A percentile compares a stretch with the other conserved stretches of the same genome.
Evolutionary conservation across 2,797 vertebrate species (phyloP).

Genomic region (Chloroceryle amazona): DNA sequence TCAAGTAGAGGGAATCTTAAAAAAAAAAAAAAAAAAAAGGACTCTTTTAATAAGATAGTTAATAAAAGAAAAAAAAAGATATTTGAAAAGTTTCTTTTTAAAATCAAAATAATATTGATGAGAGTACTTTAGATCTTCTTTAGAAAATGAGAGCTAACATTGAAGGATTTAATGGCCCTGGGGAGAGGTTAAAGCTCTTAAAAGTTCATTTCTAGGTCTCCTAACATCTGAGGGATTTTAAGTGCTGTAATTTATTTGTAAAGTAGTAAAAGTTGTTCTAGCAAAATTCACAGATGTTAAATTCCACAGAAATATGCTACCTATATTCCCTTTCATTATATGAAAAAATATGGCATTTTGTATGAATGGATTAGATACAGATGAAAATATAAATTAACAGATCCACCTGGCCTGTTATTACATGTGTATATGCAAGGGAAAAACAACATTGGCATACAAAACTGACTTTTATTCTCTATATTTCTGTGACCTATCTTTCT

Average conservation of each 20-base stretch:
- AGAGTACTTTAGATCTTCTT: conserved; percentile 26
- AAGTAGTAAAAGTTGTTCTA: conserved; percentile 20
- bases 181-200: conserved; percentile 44
- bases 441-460: neutral
- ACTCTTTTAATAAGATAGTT: neutral
- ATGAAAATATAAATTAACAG: conserved; percentile 15
- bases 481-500: conserved; percentile 43
- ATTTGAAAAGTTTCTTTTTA: neutral
- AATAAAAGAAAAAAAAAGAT: neutral
- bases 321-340: neutral
- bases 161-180: conserved; percentile 30
- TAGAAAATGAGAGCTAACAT: conserved; percentile 9
- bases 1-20: neutral
- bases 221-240: conserved; percentile 16
- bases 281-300: conserved; percentile 15
- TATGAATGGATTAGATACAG: neutral
- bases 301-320: neutral
- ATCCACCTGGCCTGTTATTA: neutral
- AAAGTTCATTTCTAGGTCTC: conserved; percentile 38
- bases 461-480: neutral
- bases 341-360: neutral
- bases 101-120: neutral
- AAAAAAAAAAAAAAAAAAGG: neutral
- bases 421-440: neutral
- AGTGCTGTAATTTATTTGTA: conserved; percentile 26